Evolutionary conservation across 35 echinoderm and acorn worm species (phyloP).

Genomic region (Ophioderma brevispina): DNA sequence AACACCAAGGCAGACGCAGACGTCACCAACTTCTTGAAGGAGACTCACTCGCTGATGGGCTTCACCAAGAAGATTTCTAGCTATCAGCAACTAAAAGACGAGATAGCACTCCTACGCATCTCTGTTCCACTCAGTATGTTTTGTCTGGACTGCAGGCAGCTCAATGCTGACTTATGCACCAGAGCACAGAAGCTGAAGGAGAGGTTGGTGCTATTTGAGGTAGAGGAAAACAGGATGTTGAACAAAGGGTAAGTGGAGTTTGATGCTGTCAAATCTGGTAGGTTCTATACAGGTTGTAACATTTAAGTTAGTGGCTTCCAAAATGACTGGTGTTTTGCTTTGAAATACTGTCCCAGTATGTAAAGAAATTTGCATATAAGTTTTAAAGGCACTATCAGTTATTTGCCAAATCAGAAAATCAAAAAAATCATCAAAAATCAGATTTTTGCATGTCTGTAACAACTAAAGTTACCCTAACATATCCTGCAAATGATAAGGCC

Average conservation of each 20-base stretch:
- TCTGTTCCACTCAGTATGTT: constrained; percentile 99
- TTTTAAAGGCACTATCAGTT: too few species aligned
- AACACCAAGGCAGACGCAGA: constrained; percentile 97
- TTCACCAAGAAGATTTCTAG: constrained; percentile 91
- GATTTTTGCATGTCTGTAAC: too few species aligned
- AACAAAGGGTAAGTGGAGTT: constrained; percentile 88
- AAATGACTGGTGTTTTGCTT: too few species aligned
- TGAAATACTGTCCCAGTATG: too few species aligned
- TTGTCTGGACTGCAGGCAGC: constrained; percentile 85
- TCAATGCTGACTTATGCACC: constrained; percentile 83
- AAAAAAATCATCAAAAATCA: too few species aligned
- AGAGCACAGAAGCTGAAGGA: constrained; percentile 96
- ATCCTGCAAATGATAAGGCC: too few species aligned
- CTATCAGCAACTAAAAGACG: constrained; percentile 93
- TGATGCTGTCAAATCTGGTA: too few species aligned
- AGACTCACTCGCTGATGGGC: constrained; percentile 84
- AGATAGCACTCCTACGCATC: constrained; percentile 86
- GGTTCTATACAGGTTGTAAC: too few species aligned
- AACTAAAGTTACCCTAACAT: too few species aligned
- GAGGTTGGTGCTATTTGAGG: constrained; percentile 81
- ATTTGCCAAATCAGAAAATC: too few species aligned
- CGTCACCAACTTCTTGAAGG: constrained; percentile 93
- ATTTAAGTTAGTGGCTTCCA: too few species aligned
- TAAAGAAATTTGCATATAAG: too few species aligned
- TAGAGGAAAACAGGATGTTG: constrained; percentile 87